These are phyloP conservation scores for Fulica atra DNA, from an alignment of 2,113 vertebrate genomes.

Conservation along the genomic window DNA sequence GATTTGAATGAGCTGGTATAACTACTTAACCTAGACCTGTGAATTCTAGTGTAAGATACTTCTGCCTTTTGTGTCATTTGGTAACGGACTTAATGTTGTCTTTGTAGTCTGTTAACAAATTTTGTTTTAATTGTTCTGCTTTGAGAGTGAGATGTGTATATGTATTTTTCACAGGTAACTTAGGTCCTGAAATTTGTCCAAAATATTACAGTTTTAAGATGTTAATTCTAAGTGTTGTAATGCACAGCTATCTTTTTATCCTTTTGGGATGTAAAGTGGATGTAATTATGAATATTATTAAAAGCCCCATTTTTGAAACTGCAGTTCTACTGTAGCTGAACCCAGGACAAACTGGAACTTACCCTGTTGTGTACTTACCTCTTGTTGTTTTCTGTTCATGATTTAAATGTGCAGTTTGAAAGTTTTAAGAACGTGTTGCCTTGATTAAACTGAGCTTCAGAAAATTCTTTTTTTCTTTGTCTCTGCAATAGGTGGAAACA, in stretches of 20 bases:
- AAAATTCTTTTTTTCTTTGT: background rate
- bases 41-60: background rate
- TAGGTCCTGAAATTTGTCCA: background rate
- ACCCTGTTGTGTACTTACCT: background rate
- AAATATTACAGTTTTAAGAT: background rate
- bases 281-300: background rate
- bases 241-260: background rate
- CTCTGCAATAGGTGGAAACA: conserved; percentile 91
- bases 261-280: background rate
- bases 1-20: background rate
- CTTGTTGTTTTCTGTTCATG: background rate
- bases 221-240: background rate
- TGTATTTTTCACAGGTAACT: background rate
- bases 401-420: background rate
- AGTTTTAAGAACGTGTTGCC: background rate
- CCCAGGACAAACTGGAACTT: background rate
- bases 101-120: background rate
- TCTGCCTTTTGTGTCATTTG: background rate
- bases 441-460: background rate
- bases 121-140: background rate
- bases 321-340: no score
- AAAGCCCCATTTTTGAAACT: background rate
- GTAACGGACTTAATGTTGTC: background rate
- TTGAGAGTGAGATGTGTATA: background rate
- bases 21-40: background rate